Base-by-base conservation (phyloP, 2,113 vertebrate species). In the Oostethus manadensis region DNA sequence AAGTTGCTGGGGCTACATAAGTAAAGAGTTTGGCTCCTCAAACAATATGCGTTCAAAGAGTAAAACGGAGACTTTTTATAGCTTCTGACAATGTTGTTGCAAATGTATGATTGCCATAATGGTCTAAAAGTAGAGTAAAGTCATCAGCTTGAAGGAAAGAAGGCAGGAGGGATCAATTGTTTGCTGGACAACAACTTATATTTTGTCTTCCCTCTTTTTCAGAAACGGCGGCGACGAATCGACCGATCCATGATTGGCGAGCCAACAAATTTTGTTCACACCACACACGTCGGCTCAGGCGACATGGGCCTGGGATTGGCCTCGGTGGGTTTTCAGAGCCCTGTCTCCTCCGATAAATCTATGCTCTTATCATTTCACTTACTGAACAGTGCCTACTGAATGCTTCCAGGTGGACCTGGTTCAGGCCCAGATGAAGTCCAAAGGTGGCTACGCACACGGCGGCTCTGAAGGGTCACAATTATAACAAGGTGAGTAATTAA, bases 231-330 rank as follows among this genome's bases (percentile, higher is more conserved):
- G 57, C 88, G 74, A 70, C 88, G 92, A 5, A 91, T 96, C 58
- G 93, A 95, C 78, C 88, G 93, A 51, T 90, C 92, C 20, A 96
- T 94, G 93, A 96, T 96, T 13, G 93, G 93, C 45, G 91, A 94
- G 57, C 94, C 94, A 2, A 96, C 91, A 78, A 94, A 96, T 84
- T 96, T 95, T 62, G 90, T 96, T 53, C 94, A 94, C 81, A 95
- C 92, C 14, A 92, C 93, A 0, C 94, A 96, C 0, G 89, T 96
- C 49, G 94, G 94, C 73, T 92, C 92, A 0, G 69, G 92, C 40
- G 93, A 93, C 23, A 92, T 93, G 89, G 90, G 86, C 0, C 46
- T 82, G 50, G 90, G 90, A 50, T 79, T 85, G 54, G 46, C 87
- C 70, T 86, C 91, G 7, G 94, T 94, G 86, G 73, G 92, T 88